Evolutionary conservation across 2,113 vertebrate species (phyloP).

Genomic region (Casuarius casuarius): DNA sequence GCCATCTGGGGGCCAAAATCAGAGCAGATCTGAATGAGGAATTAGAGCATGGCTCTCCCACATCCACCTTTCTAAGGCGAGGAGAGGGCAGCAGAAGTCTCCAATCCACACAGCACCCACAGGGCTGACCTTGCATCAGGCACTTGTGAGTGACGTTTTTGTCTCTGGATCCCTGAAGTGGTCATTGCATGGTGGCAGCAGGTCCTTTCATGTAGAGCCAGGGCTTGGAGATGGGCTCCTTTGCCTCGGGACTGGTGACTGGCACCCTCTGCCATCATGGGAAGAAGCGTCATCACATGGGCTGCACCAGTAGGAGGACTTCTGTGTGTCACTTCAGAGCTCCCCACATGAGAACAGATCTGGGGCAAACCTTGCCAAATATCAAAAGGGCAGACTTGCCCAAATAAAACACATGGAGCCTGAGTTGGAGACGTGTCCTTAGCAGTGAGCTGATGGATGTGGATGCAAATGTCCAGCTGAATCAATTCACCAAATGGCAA

Average conservation of each 20-base stretch:
- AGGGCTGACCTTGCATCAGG: background rate
- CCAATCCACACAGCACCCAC: no score
- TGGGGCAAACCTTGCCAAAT: background rate
- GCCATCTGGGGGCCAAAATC: no score
- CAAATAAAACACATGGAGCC: background rate
- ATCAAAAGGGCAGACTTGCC: background rate
- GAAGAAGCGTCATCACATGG: background rate
- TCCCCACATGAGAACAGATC: fast-evolving
- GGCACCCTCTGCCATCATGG: background rate
- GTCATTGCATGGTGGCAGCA: background rate
- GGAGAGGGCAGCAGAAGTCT: background rate
- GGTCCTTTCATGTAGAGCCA: background rate
- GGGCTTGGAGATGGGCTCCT: background rate
- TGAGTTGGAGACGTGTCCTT: background rate
- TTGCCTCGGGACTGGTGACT: background rate
- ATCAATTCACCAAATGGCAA: background rate
- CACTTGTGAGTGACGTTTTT: background rate
- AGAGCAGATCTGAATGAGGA: no score
- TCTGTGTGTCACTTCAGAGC: background rate
- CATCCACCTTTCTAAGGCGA: background rate
- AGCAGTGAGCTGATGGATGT: background rate
- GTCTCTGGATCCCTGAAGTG: background rate
- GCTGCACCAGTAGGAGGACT: background rate
- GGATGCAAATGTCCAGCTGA: background rate
- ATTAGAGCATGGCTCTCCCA: no score